Evolutionary conservation across 2,888 invertebrate genomes (phyloP).

Genomic region (Diaphora mendica): DNA sequence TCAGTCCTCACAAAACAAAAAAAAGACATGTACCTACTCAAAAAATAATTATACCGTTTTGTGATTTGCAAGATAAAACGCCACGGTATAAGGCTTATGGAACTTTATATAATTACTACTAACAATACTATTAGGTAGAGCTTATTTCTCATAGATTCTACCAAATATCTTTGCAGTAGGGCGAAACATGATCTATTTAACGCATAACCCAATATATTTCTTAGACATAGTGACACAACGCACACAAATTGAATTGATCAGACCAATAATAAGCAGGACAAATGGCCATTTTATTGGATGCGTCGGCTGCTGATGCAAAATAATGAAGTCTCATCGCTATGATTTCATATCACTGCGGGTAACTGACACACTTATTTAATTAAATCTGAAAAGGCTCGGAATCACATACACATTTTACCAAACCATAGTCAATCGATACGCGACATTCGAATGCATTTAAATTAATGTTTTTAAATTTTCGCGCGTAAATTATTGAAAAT

Average conservation of each 20-base stretch:
- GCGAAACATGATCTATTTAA: constrained; percentile 9
- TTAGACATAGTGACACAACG: constrained; percentile 5
- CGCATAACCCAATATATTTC: constrained; percentile 4
- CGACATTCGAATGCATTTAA: neutral
- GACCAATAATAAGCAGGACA: constrained; percentile 52
- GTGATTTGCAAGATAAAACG: too few relatives aligned
- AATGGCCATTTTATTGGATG: constrained; percentile 59
- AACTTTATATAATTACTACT: neutral
- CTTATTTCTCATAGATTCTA: neutral
- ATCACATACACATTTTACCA: neutral
- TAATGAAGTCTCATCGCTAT: constrained; percentile 44
- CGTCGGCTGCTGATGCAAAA: constrained; percentile 49
- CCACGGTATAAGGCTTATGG: too few relatives aligned
- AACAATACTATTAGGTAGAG: neutral
- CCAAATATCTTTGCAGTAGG: constrained; percentile 1
- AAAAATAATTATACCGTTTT: too few relatives aligned
- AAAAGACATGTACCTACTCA: too few relatives aligned
- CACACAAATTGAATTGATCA: constrained; percentile 33
- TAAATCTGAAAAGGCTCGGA: neutral
- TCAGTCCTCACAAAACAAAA: too few relatives aligned
- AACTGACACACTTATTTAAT: constrained; percentile 6
- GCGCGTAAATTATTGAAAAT: neutral
- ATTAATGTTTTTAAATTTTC: neutral
- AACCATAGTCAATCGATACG: neutral
- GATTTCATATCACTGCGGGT: constrained; percentile 3